Percentiles rank a stretch among this genome's conserved stretches.
Evolutionary conservation across 2,888 invertebrate species (phyloP).

Genomic region (Blomia tropicalis): DNA sequence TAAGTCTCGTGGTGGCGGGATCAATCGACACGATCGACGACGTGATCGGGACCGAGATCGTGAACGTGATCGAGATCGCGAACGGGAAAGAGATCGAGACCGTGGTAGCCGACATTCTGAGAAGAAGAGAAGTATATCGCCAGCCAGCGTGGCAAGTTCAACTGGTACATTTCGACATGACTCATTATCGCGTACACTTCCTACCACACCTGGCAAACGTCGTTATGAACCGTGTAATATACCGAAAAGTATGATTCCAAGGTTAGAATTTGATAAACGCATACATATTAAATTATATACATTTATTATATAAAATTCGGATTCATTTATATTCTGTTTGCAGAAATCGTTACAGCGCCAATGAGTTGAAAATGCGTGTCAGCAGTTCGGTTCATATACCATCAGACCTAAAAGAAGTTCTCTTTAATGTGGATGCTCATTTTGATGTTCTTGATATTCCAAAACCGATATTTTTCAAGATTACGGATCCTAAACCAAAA

Average conservation of each 20-base stretch:
- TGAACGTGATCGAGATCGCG: neutral
- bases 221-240: conserved; percentile 22
- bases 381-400: conserved; percentile 20
- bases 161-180: neutral
- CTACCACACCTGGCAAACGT: neutral
- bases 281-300: neutral
- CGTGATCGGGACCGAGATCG: conserved; percentile 17
- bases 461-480: conserved; percentile 14
- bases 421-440: conserved; percentile 13
- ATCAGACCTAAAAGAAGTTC: conserved; percentile 23
- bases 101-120: conserved; percentile 7
- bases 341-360: conserved; percentile 16
- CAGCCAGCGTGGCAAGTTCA: conserved; percentile 4
- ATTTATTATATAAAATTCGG: neutral
- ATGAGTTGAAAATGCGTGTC: neutral
- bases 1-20: neutral
- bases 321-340: neutral
- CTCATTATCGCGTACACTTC: neutral
- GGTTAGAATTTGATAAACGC: too few species aligned
- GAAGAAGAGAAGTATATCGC: conserved; percentile 8
- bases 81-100: conserved; percentile 17
- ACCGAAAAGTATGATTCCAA: conserved; percentile 15
- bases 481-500: neutral
- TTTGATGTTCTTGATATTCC: conserved; percentile 15
- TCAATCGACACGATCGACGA: neutral